A percentile compares a stretch with the other conserved stretches of the same genome.
These are phyloP conservation scores for Lordiphosa fenestrarum DNA, from an alignment of 2,888 invertebrate genomes.

Conservation along the genomic window DNA sequence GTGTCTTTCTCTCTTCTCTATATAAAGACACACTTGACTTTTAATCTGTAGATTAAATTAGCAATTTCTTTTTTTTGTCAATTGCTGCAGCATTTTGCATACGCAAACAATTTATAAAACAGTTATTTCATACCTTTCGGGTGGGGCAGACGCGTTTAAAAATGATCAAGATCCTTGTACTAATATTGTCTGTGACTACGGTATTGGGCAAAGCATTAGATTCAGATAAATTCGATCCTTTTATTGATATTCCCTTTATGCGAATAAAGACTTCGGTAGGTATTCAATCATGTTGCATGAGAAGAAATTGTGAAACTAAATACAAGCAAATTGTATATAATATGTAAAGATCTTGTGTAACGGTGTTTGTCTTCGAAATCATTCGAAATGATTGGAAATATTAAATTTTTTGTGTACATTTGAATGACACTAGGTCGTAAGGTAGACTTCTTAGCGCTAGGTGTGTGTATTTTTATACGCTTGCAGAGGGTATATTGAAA, in stretches of 20 bases:
- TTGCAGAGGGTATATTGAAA: too few species aligned
- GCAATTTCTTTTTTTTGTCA: background rate
- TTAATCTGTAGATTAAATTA: constrained; percentile 50
- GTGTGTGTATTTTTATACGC: too few species aligned
- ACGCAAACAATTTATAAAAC: constrained; percentile 4
- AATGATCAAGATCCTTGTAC: constrained; percentile 31
- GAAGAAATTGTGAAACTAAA: too few species aligned
- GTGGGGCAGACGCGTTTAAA: constrained; percentile 12
- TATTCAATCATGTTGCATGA: background rate
- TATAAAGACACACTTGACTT: constrained; percentile 23
- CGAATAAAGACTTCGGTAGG: constrained; percentile 55
- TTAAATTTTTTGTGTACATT: too few species aligned
- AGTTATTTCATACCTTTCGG: constrained; percentile 31
- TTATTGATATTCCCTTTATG: constrained; percentile 64
- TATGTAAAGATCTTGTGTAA: too few species aligned
- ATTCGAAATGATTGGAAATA: too few species aligned
- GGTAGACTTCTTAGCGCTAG: too few species aligned
- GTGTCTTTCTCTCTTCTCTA: background rate
- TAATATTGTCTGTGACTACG: constrained; percentile 27
- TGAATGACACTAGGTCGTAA: too few species aligned
- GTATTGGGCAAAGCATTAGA: constrained; percentile 24
- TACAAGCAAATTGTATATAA: too few species aligned
- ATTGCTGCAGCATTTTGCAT: constrained; percentile 1
- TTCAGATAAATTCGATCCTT: constrained; percentile 41
- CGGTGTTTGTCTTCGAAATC: too few species aligned